These are phyloP conservation scores for Ptiloglossa arizonensis DNA, from an alignment of 1,140 invertebrate genomes.

Conservation along the genomic window DNA sequence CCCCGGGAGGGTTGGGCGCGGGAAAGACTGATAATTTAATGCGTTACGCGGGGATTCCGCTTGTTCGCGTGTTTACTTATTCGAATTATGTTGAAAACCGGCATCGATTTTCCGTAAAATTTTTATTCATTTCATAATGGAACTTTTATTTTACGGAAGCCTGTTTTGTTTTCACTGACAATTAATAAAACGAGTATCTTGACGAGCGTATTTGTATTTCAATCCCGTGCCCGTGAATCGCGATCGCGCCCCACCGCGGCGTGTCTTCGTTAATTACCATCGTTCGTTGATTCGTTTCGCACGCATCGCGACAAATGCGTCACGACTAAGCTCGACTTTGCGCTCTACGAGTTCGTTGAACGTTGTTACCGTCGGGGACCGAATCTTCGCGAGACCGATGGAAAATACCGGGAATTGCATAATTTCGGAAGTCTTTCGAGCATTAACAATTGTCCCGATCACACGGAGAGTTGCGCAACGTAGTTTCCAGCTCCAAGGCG, in stretches of 20 bases:
- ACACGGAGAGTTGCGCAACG: constrained; percentile 51
- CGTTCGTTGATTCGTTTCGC: no score
- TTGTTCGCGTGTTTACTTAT: constrained; percentile 33
- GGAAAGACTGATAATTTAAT: constrained; percentile 50
- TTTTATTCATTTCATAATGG: constrained; percentile 49
- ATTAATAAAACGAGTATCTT: constrained; percentile 26
- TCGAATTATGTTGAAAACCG: constrained; percentile 44
- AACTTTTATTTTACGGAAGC: constrained; percentile 28
- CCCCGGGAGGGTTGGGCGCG: not conserved
- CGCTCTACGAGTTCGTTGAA: no score
- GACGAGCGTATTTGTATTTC: constrained; percentile 10
- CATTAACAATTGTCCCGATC: constrained; percentile 49
- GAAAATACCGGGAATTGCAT: constrained; percentile 22
- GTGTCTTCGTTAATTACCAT: constrained; percentile 3
- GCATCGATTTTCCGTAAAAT: constrained; percentile 46
- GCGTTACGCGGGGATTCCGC: constrained; percentile 12
- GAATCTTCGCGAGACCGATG: not conserved
- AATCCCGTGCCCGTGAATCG: constrained; percentile 3
- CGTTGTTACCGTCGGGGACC: no score
- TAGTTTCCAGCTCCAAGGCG: constrained; percentile 50
- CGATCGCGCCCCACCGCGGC: not conserved
- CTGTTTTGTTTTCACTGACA: constrained; percentile 7
- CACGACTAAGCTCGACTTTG: no score
- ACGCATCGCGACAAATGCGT: no score
- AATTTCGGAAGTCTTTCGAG: constrained; percentile 45